Conservation (phyloP, 2,113 vertebrate genomes). For the Centropus unirufus region DNA sequence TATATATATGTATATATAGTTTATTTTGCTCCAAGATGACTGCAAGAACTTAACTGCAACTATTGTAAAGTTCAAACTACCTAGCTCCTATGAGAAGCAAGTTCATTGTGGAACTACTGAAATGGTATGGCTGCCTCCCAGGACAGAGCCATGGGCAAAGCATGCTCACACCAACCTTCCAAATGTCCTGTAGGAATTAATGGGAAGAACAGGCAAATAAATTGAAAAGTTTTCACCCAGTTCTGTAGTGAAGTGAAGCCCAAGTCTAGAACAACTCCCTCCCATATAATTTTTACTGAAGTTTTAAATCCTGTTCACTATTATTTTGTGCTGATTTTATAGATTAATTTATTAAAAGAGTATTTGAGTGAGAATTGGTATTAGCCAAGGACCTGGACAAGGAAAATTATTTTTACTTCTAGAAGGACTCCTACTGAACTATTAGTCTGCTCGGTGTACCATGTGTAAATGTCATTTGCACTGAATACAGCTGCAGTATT, state of each 20-base stretch:
- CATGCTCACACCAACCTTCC: neutral
- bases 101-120: neutral
- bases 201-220: neutral
- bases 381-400: neutral
- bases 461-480: neutral
- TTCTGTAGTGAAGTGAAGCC: neutral
- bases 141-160: neutral
- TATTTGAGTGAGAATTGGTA: neutral
- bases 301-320: neutral
- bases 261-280: neutral
- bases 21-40: neutral
- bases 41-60: neutral
- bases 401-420: neutral
- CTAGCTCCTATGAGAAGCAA: fast-evolving
- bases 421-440: neutral
- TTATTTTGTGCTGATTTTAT: neutral
- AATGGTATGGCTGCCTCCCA: fast-evolving
- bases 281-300: neutral
- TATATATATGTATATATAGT: no score
- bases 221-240: neutral
- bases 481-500: neutral
- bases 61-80: neutral
- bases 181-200: fast-evolving
- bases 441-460: neutral
- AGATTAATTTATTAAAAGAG: neutral